Percentiles rank a stretch among this genome's conserved stretches.
These are phyloP conservation scores for Pimpla rufipes DNA, from an alignment of 2,888 invertebrate species.

Conservation along the genomic window DNA sequence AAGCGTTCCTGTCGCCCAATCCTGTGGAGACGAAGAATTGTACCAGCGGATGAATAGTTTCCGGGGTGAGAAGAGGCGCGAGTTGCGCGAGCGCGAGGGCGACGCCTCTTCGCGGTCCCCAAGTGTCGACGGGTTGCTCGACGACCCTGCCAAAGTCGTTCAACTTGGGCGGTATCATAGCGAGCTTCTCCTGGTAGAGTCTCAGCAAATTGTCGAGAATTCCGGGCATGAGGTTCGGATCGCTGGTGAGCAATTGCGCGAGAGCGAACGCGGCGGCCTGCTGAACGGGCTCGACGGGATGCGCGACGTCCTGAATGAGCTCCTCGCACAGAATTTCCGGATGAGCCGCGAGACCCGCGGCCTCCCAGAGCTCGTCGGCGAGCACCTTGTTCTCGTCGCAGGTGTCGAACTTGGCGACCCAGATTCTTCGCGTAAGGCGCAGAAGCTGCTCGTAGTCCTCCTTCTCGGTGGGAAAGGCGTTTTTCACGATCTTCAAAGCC, in stretches of 20 bases:
- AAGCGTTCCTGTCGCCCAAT: constrained; percentile 93
- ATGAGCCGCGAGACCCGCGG: constrained; percentile 86
- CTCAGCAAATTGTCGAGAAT: constrained; percentile 90
- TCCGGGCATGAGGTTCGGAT: constrained; percentile 86
- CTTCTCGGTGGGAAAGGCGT: constrained; percentile 88
- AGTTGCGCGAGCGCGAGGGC: constrained; percentile 93
- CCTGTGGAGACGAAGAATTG: constrained; percentile 95
- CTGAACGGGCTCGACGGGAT: constrained; percentile 93
- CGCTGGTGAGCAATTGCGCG: constrained; percentile 88
- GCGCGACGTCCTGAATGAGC: constrained; percentile 90
- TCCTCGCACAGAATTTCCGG: constrained; percentile 86
- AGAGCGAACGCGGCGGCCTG: constrained; percentile 93
- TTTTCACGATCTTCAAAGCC: constrained; percentile 89
- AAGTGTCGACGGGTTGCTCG: constrained; percentile 94
- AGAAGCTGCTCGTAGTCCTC: constrained; percentile 88
- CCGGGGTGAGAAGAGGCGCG: constrained; percentile 90
- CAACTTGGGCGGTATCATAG: constrained; percentile 93
- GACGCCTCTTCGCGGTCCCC: constrained; percentile 95
- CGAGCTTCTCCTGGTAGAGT: constrained; percentile 92
- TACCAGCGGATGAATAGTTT: constrained; percentile 90
- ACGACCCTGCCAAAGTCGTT: constrained; percentile 97
- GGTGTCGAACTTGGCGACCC: constrained; percentile 94
- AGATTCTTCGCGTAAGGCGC: constrained; percentile 90
- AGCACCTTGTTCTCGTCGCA: constrained; percentile 90
- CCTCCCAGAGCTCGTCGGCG: constrained; percentile 89